Percentiles rank a stretch among this genome's conserved stretches.
phyloP scores from a whole-genome alignment of 2,797 vertebrate genomes.

The Octomys mimax region DNA sequence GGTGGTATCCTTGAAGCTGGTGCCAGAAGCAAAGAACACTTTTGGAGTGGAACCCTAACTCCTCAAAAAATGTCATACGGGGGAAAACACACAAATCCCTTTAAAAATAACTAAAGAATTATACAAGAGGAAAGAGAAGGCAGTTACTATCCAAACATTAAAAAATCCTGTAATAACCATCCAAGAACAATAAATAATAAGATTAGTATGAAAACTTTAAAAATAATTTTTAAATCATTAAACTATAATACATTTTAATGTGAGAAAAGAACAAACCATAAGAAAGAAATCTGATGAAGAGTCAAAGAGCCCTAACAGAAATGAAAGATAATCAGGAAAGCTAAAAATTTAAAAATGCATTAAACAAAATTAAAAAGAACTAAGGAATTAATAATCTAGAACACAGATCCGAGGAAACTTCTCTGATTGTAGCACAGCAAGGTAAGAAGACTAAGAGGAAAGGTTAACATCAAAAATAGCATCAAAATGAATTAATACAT shows the following conservation, averaged over 20 bases:
- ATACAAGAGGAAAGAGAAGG: background rate
- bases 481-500: background rate
- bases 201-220: background rate
- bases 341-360: background rate
- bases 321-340: background rate
- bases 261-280: background rate
- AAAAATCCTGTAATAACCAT: background rate
- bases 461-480: background rate
- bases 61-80: background rate
- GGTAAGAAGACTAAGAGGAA: background rate
- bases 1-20: background rate
- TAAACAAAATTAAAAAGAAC: background rate
- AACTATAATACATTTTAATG: background rate
- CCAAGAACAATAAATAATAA: background rate
- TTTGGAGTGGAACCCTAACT: background rate
- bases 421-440: background rate
- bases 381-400: background rate
- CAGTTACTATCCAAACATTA: background rate
- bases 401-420: background rate
- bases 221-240: background rate
- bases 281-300: background rate
- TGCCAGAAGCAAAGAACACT: background rate
- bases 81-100: background rate
- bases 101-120: background rate
- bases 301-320: background rate